Evolutionary conservation across 2,113 vertebrate species (phyloP), one percentile per base, ranked within the genome.

Genomic region (Dinomys branickii): DNA sequence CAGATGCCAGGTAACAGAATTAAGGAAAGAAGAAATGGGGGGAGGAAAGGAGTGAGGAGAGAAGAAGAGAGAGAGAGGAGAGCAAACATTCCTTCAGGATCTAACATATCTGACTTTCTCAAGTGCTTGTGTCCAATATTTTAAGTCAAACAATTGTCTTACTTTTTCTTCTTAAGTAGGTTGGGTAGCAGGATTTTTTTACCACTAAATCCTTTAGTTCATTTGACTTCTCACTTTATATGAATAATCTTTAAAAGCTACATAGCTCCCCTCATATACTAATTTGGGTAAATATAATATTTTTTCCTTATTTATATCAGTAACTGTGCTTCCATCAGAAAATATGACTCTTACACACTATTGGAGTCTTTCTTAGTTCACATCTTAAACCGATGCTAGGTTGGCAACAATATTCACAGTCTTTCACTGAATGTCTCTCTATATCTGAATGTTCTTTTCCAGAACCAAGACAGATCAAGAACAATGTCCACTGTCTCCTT

Each of bases 181-280:
- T 73, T 65, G 13, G 0, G 3, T 35, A 65, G 54, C 3, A 28
- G 19, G 63, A 56, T 73, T 80, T 54, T 54, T 80, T 92, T 30
- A 71, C 44, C 22, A 63, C 47, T 80, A 92, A 94, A 24, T n/a
- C 71, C 85, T 81, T 81, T 24, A 54, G 12, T 84, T 88, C 8
- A 69, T 59, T 91, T 35, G 35, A 88, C 5, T 88, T 73, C 71
- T 26, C 44, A 73, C 65, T 96, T 58, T 73, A 63, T 14, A 22
- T 67, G 5, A 82, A 86, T 94, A 73, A 82, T 80, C 59, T 88
- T 94, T 56, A 59, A 78, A 85, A 88, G 84, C 9, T n/a, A 30
- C 14, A 22, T 14, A 35, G 52, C 56, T 90, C 11, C 54, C 50
- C 17, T 56, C 24, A 67, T 13, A 14, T n/a, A 86, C 44, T 58